Base-by-base conservation (phyloP, 2,113 vertebrate genomes). In the Rhagologus leucostigma region DNA sequence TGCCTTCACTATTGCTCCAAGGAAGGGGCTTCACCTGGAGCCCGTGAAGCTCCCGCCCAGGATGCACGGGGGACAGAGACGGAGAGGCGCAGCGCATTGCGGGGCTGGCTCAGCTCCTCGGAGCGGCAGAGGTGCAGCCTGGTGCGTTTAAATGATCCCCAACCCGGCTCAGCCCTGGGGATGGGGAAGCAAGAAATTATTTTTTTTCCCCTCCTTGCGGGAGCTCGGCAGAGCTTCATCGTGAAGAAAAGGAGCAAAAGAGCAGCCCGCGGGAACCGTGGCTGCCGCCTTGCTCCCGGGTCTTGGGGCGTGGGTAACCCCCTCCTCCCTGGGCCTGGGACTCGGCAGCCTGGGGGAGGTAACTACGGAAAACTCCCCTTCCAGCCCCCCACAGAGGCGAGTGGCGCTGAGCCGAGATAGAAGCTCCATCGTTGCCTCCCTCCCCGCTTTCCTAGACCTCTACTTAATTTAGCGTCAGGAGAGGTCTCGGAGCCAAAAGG, bases 21-120 rank as follows among this genome's bases (percentile, higher is more conserved):
- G 64, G 59, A 77, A 89, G 13, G 19, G 12, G 23, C 9, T 88
- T 86, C 46, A 89, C 83, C 92, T 84, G 86, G 13, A 49, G 32
- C 33, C 41, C 4, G 3, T 5, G 22, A 3, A 65, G 32, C 32
- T n/a, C 60, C 49, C 52, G 18, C 53, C 70, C 49, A 63, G 37
- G 55, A 42, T 62, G 75, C 35, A 3, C 30, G 24, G 76, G 44
- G n/a, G 11, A 42, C 5, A 17, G 52, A 10, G n/a, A 16, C 13
- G 12, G 21, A 80, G 37, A 32, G 27, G 73, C 2, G 29, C 67
- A 15, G 73, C 1, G 23, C 49, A 2, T 0, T 1, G 44, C 16
- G 8, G 33, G 6, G 37, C 56, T 29, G 85, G 29, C 32, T 74
- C 39, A 5, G n/a, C 65, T 67, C n/a, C 29, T 53, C 13, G 23